Conservation (phyloP, 1,140 invertebrate genomes). For the Drosophila bipectinata region DNA sequence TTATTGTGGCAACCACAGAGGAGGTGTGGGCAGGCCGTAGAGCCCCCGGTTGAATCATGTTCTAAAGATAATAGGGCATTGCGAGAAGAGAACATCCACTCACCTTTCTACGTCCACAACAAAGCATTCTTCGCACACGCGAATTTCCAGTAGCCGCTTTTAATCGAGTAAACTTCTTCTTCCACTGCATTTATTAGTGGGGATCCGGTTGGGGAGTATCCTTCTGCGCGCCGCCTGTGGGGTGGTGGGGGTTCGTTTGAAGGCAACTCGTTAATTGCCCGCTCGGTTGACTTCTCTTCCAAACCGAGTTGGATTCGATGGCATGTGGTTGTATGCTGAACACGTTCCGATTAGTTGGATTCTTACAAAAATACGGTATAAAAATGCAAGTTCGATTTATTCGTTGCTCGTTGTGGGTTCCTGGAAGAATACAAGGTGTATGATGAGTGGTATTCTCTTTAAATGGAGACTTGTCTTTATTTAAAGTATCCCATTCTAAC, state of each 20-base stretch:
- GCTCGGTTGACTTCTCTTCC: slow-evolving; percentile 14
- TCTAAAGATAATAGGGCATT: background rate
- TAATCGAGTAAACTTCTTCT: slow-evolving; percentile 90
- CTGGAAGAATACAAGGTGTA: slow-evolving; percentile 37
- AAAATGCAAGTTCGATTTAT: slow-evolving; percentile 72
- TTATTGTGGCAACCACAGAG: slow-evolving; percentile 38
- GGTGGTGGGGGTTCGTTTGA: slow-evolving; percentile 26
- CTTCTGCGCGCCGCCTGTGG: slow-evolving; percentile 35
- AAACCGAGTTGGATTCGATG: slow-evolving; percentile 12
- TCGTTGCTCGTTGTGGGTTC: slow-evolving; percentile 66
- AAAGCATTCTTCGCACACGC: slow-evolving; percentile 92
- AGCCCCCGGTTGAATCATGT: slow-evolving; percentile 14
- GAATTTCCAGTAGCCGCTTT: slow-evolving; percentile 89
- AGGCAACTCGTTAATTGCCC: slow-evolving; percentile 44
- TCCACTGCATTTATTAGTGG: slow-evolving; percentile 88
- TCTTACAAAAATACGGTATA: slow-evolving; percentile 48
- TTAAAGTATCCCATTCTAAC: no score
- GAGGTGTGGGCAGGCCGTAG: background rate
- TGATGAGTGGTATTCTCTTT: slow-evolving; percentile 9
- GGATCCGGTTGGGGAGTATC: slow-evolving; percentile 68
- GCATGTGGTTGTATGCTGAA: slow-evolving; percentile 51
- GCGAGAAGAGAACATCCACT: slow-evolving; percentile 58
- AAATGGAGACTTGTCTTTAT: no score
- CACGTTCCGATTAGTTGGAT: slow-evolving; percentile 32
- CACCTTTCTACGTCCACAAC: slow-evolving; percentile 93